phyloP scores from a whole-genome alignment of 2,888 invertebrate species.

The Xylota sylvarum region DNA sequence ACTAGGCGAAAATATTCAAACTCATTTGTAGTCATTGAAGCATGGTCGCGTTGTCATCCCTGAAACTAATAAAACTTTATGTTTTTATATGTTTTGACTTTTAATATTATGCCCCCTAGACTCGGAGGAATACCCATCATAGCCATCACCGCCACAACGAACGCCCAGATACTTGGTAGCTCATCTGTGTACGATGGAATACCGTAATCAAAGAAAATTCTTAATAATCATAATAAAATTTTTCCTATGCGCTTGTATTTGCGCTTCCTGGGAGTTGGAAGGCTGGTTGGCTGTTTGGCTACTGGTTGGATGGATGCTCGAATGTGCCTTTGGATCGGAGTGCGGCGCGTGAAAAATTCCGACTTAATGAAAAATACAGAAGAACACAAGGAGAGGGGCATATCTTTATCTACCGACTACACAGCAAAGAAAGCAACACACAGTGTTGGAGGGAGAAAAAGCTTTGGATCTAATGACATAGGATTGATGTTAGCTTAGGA shows the following conservation, averaged over 20 bases:
- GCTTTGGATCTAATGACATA: constrained; percentile 72
- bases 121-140: constrained; percentile 60
- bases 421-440: no score
- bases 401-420: constrained; percentile 41
- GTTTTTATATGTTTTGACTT: constrained; percentile 76
- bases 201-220: constrained; percentile 77
- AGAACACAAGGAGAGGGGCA: constrained; percentile 44
- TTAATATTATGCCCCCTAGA: constrained; percentile 68
- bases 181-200: constrained; percentile 71
- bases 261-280: constrained; percentile 64
- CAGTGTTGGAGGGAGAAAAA: constrained; percentile 44
- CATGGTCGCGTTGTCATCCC: constrained; percentile 65
- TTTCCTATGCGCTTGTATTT: constrained; percentile 72
- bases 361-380: constrained; percentile 73
- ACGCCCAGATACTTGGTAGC: constrained; percentile 61
- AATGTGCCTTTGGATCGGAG: constrained; percentile 52
- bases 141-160: constrained; percentile 29
- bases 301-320: constrained; percentile 38
- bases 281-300: constrained; percentile 43
- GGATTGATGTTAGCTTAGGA: constrained; percentile 72
- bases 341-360: constrained; percentile 71
- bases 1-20: constrained; percentile 52
- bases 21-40: constrained; percentile 75
- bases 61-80: constrained; percentile 76
- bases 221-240: constrained; percentile 76